Conservation (phyloP, 2,888 invertebrate genomes). For the Volucella zonaria region DNA sequence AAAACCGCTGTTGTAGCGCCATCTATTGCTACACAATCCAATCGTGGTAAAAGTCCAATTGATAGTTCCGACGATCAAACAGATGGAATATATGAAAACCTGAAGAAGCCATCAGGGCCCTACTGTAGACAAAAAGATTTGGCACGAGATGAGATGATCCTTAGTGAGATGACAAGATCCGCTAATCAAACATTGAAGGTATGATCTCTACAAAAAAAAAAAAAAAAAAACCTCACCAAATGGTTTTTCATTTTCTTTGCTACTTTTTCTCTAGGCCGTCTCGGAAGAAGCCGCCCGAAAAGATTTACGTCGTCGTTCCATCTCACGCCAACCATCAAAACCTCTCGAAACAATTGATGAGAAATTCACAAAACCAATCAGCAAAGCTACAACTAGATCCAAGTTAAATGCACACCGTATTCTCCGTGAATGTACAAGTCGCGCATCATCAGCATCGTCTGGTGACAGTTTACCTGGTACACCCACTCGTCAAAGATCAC, state of each 20-base stretch:
- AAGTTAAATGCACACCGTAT: constrained; percentile 76
- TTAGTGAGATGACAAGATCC: constrained; percentile 85
- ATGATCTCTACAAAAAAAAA: constrained; percentile 20
- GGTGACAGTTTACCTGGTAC: constrained; percentile 80
- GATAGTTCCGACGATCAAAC: constrained; percentile 55
- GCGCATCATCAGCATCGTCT: constrained; percentile 81
- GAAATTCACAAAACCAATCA: constrained; percentile 77
- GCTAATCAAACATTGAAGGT: constrained; percentile 85
- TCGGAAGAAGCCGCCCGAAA: constrained; percentile 83
- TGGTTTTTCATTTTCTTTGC: background rate
- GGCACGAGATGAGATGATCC: constrained; percentile 82
- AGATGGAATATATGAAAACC: constrained; percentile 67
- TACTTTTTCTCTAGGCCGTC: constrained; percentile 81
- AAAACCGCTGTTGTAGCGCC: constrained; percentile 61
- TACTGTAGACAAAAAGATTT: constrained; percentile 81
- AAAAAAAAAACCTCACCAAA: background rate
- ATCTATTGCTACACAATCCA: constrained; percentile 51
- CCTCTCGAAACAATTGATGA: constrained; percentile 82
- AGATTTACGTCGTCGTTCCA: constrained; percentile 80
- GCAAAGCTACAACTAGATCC: constrained; percentile 78
- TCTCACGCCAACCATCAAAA: constrained; percentile 79
- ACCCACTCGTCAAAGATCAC: constrained; percentile 75
- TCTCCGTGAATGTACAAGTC: constrained; percentile 74
- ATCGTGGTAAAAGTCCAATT: constrained; percentile 55
- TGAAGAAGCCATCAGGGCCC: constrained; percentile 63